Base-by-base conservation (phyloP, 2,888 invertebrate species). In the Druceiella hillmani region DNA sequence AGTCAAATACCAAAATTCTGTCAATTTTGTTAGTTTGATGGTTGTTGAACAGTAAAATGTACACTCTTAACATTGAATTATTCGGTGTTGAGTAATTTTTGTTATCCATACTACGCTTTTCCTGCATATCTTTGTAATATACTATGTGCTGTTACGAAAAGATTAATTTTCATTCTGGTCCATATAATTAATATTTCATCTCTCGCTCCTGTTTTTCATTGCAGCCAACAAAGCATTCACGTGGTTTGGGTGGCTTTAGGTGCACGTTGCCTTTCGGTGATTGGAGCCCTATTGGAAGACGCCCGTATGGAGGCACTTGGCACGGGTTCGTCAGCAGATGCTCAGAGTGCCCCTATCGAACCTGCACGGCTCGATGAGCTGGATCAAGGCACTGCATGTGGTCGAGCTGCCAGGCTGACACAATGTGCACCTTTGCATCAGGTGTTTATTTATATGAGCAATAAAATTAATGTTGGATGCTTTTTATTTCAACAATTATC, bases 231-330 rank as follows among this genome's bases (percentile, higher is more conserved):
- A 65, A 87, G 89, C 17, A 87, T 92, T 48, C 88, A 91, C 35
- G 91, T 88, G 2, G 75, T 93, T 7, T 89, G 89, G 54, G 92
- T 93, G 12, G 92, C 92, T 1, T 75, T 94, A 35, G 89, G 92
- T 9, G 83, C 84, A 14, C 86, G 87, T 46, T 87, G 88, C 41
- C 73, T 93, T n/a, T 78, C 82, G 16, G 72, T 93, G 56, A 68
- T 84, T 57, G 76, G 82, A 17, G 79, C 81, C 16, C 62, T 90
- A 45, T 72, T 90, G 38, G 79, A 83, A 28, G 89, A 90, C 63
- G 78, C 88, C 17, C 81, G 84, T 33, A 70, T 87, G 24, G 89
- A 89, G 61, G 75, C 79, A 17, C 64, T 75, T 33, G 70, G 62
- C 47, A 55, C 58, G 45, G 55, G 56, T 2, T 51, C 50, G 15